A percentile compares a stretch with the other conserved stretches of the same genome.
Evolutionary conservation across 2,113 vertebrate species (phyloP).

Genomic region (Chroicocephalus ridibundus): DNA sequence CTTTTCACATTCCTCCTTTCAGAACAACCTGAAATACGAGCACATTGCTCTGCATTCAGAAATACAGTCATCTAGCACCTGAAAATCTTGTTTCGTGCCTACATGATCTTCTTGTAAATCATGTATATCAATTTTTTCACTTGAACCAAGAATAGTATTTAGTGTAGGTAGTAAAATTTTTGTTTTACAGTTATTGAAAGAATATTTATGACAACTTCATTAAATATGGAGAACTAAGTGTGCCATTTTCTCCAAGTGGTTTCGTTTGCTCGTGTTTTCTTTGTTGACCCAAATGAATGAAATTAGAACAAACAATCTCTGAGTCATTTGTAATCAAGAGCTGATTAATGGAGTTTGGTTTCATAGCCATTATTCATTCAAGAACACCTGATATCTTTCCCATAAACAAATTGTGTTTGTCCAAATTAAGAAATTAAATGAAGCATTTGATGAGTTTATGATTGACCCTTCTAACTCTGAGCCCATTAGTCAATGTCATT

Average conservation of each 20-base stretch:
- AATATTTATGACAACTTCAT: conserved; percentile 92
- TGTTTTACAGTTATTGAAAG: conserved; percentile 87
- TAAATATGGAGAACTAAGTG: conserved; percentile 86
- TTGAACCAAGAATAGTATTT: conserved; percentile 41
- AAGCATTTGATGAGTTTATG: conserved; percentile 99
- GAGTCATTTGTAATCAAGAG: conserved; percentile 97
- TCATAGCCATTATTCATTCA: conserved; percentile 95
- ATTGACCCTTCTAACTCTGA: conserved; percentile 94
- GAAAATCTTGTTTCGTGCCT: not conserved
- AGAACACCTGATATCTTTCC: conserved; percentile 99
- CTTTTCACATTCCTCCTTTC: not conserved
- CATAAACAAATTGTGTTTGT: conserved; percentile 99
- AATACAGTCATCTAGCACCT: not conserved
- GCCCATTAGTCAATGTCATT: conserved; percentile 91
- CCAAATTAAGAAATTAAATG: conserved; percentile 99
- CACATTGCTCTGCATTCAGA: not conserved
- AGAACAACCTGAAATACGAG: not conserved
- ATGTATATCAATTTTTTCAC: not conserved
- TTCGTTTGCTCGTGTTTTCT: conserved; percentile 89
- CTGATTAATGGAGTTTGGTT: conserved; percentile 99
- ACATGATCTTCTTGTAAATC: not conserved
- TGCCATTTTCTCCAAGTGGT: conserved; percentile 88
- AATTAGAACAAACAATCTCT: conserved; percentile 99
- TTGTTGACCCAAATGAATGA: conserved; percentile 99
- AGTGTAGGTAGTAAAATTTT: conserved; percentile 84